Evolutionary conservation across 2,888 invertebrate genomes (phyloP).

Genomic region (Trichopria drosophilae): DNA sequence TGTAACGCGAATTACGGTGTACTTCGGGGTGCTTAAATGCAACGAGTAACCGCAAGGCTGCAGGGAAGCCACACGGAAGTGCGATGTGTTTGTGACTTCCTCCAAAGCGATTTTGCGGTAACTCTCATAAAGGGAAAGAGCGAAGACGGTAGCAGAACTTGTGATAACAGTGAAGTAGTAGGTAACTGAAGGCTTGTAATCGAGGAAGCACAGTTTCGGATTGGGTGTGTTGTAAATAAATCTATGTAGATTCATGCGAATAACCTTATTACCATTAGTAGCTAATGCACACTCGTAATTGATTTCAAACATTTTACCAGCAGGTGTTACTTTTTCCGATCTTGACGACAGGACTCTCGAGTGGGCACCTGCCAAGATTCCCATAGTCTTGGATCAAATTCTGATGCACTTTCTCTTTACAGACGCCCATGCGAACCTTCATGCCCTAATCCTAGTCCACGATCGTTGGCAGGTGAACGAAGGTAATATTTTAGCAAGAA

Average conservation of each 20-base stretch:
- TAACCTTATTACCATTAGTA: constrained; percentile 10
- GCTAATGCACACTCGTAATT: background rate
- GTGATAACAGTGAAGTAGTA: too few species aligned
- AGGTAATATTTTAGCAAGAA: too few species aligned
- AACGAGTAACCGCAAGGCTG: constrained; percentile 10
- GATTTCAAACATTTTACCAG: constrained; percentile 12
- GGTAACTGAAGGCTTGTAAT: too few species aligned
- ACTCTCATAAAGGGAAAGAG: background rate
- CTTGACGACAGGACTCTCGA: constrained; percentile 12
- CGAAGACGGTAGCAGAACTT: too few species aligned
- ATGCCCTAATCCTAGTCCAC: too few species aligned
- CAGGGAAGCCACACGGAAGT: constrained; percentile 4
- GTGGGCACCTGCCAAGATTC: constrained; percentile 29
- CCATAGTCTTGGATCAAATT: too few species aligned
- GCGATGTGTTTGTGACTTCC: constrained; percentile 21
- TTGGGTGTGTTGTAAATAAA: too few species aligned
- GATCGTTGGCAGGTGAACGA: too few species aligned
- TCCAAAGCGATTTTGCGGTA: constrained; percentile 14
- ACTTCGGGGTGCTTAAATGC: background rate
- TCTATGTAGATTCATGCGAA: background rate
- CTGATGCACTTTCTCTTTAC: too few species aligned
- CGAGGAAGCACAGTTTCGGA: too few species aligned
- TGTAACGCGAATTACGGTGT: too few species aligned
- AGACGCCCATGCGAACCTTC: too few species aligned
- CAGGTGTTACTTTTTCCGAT: constrained; percentile 23